phyloP scores from a whole-genome alignment of 2,113 vertebrate species.

The Dasyornis broadbenti region DNA sequence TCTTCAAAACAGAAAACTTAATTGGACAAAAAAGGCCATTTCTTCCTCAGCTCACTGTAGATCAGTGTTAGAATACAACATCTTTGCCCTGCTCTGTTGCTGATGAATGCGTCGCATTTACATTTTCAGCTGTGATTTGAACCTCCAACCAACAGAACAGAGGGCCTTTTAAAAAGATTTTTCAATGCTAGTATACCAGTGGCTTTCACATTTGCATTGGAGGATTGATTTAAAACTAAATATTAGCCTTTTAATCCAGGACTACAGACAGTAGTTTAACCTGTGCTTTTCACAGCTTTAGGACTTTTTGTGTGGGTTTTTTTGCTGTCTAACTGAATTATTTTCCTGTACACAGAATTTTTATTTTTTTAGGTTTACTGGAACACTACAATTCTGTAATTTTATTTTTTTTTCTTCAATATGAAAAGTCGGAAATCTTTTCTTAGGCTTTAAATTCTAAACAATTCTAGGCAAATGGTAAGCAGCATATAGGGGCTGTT shows the following conservation, averaged over 20 bases:
- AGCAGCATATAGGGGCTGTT: background rate
- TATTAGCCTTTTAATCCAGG: background rate
- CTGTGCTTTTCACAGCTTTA: background rate
- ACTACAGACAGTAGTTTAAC: background rate
- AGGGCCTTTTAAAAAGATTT: background rate
- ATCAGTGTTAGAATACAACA: background rate
- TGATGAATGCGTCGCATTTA: background rate
- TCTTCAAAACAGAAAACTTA: background rate
- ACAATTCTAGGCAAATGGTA: background rate
- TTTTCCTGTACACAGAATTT: background rate
- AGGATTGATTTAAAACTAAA: background rate
- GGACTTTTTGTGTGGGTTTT: background rate
- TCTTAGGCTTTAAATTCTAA: background rate
- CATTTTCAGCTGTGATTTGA: background rate
- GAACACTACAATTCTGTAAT: background rate
- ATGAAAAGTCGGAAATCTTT: background rate
- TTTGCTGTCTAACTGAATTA: background rate
- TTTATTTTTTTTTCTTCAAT: background rate
- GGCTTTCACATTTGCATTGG: background rate
- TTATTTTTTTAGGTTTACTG: background rate
- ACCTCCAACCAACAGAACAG: background rate
- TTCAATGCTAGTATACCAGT: background rate
- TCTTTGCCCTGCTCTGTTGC: background rate
- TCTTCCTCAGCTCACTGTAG: background rate
- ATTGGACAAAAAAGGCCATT: background rate